Base-by-base conservation (phyloP, 2,797 vertebrate species). In the Clarias laeviceps region DNA sequence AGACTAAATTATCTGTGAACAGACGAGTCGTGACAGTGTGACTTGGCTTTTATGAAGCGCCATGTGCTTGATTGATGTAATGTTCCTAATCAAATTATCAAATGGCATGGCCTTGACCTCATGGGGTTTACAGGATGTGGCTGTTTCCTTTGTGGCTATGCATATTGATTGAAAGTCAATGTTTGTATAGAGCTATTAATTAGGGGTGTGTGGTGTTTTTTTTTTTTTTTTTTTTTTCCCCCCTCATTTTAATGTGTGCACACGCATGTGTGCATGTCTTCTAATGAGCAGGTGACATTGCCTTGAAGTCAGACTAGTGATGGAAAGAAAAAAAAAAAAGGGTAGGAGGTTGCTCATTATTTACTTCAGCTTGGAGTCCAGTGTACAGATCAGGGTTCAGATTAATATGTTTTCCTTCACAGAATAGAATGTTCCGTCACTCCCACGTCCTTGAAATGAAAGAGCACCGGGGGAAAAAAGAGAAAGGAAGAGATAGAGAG, bases 281-380 rank as follows among this genome's bases (percentile, higher is more conserved):
- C 34, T 89, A 88, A 87, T 85, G 83, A 88, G 70, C 83, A 85
- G 81, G 83, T 84, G 66, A 86, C 82, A 62, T 32, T 64, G 85
- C 59, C 70, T 82, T 85, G 66, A 80, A 86, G 62, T 61, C 81
- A 78, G 64, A 79, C 29, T 54, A 80, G 50, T 64, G 70, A 45
- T 68, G 74, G 80, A 69, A 83, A 84, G 50, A 85, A 80, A 82
- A 62, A 83, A 82, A 73, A 85, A 76, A 59, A 80, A 74, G 80
- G 73, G 87, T 85, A 12, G 83, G 83, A 83, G 65, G 66, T 85
- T 66, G 40, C 59, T 85, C 80, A 88, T 88, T 83, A 85, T 88
- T 82, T 86, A 83, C 62, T 66, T 66, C 65, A 82, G 73, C 54
- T 29, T n/a, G 61, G 68, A 62, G 68, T 73, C 61, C 59, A 59